Base-by-base conservation (phyloP, 2,888 invertebrate species). In the Portevinia maculata region DNA sequence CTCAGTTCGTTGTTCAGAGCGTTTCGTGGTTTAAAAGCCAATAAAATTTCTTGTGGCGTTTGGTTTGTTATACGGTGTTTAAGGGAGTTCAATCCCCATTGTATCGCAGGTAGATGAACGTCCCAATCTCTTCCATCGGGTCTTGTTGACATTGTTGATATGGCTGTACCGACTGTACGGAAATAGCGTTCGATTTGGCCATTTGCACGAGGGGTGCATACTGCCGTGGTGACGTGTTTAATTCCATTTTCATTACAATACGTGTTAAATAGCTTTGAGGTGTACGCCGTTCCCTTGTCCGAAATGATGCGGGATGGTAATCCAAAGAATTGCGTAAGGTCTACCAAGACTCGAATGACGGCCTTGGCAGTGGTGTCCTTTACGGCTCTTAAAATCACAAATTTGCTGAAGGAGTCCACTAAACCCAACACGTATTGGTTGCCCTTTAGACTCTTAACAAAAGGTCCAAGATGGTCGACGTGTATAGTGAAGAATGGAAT, bases 401-500 rank as follows among this genome's bases (percentile, higher is more conserved):
- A n/a, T n/a, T n/a, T n/a, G n/a, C n/a, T n/a, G n/a, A n/a, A n/a
- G n/a, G n/a, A n/a, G n/a, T n/a, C n/a, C n/a, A 62, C 9, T 5
- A 76, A 24, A 8, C 46, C 76, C 8, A 76, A n/a, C 0, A 76
- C 55, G 8, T 53, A 69, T 11, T 37, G 19, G 37, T 76, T 76
- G 1, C 76, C 62, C 9, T 30, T 69, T 21, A 32, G 32, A 19
- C 75, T 69, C 1, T 50, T 52, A 3, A 30, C 34, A 53, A 53
- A 76, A 0, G 76, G 69, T 17, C 76, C 76, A 1, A 76, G 24
- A 53, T 76, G 76, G 21, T 78, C 64, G n/a, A 76, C 37, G 21
- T 73, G 71, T 34, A 73, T 11, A 0, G 62, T 73, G n/a, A 62
- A 44, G 17, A 62, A 73, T 5, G 62, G 71, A 11, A 62, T 13